Base-by-base conservation (phyloP, 2,113 vertebrate species). In the Mus spicilegus region DNA sequence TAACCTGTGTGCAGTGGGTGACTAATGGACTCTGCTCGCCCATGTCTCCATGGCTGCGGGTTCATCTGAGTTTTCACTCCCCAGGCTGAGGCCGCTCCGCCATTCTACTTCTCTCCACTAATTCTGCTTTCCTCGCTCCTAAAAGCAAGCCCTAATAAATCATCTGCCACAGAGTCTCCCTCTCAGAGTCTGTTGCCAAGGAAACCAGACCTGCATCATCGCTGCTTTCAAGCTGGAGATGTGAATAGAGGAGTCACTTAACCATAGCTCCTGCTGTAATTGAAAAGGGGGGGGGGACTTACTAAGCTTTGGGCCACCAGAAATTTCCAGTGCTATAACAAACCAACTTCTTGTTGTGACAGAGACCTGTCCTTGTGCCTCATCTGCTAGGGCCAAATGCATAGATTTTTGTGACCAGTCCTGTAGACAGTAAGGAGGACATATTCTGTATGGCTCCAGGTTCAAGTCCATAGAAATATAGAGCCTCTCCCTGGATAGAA, bases 141-240 rank as follows among this genome's bases (percentile, higher is more conserved):
- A 58, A 95, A 87, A 95, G 78, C 86, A 78, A 97, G 89, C 72
- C 63, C 91, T 95, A 97, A 97, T 97, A 96, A 97, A 97, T 96
- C 91, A 86, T 39, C 46, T 24, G 92, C 89, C 86, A 91, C n/a
- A 97, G 94, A 77, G 94, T 95, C 77, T 92, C 90, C 73, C 86
- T 92, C 82, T 95, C 76, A 54, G 90, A 91, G 65, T 90, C 86
- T 82, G 95, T 98, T 97, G 93, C 97, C 96, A 92, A 67, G 96
- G 95, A 93, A 97, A 98, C 94, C 76, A 93, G 88, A 87, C 90
- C 91, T 89, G 86, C 91, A 89, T 97, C 94, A 95, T 75, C 65
- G 93, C 89, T 90, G 54, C 56, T 97, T 63, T 93, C 95, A 93
- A 93, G 73, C 89, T 91, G 84, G 80, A 39, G 78, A 89, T 87